Percentiles rank a stretch among this genome's conserved stretches.
Evolutionary conservation across 1,140 invertebrate species (phyloP).

Genomic region (Camponotus pennsylvanicus): DNA sequence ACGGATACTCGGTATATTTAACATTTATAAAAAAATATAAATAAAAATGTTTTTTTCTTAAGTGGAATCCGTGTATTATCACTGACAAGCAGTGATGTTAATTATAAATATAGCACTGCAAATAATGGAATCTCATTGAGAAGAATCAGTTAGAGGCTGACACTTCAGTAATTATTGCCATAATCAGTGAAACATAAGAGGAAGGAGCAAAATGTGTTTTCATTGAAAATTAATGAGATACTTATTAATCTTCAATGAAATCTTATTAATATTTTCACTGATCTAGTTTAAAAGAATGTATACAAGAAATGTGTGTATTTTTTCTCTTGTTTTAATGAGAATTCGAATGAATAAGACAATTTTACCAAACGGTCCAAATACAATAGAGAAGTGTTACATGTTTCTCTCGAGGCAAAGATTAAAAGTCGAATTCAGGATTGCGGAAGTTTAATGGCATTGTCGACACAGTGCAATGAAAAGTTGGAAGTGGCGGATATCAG

Average conservation of each 20-base stretch:
- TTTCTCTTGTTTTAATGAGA: background rate
- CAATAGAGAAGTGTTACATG: slow-evolving; percentile 12
- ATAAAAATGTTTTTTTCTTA: background rate
- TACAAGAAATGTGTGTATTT: background rate
- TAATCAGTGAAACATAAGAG: too few species aligned
- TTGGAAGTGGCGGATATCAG: slow-evolving; percentile 28
- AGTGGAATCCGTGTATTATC: too few species aligned
- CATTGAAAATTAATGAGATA: too few species aligned
- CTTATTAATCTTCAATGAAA: too few species aligned
- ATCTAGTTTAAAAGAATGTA: background rate
- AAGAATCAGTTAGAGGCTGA: too few species aligned
- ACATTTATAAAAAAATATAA: background rate
- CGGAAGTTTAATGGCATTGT: slow-evolving; percentile 38
- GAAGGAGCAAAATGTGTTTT: too few species aligned
- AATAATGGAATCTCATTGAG: too few species aligned
- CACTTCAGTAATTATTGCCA: too few species aligned
- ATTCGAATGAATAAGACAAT: slow-evolving; percentile 4
- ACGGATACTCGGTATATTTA: background rate
- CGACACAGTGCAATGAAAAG: slow-evolving; percentile 43
- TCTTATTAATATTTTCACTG: too few species aligned
- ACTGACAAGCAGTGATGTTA: too few species aligned
- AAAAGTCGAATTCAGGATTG: slow-evolving; percentile 46
- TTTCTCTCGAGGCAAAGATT: slow-evolving; percentile 24
- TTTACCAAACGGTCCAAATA: slow-evolving; percentile 8
- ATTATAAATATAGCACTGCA: too few species aligned